A percentile compares a stretch with the other conserved stretches of the same genome.
These are phyloP conservation scores for Scaptomyza flava DNA, from an alignment of 2,888 invertebrate genomes.

Conservation along the genomic window DNA sequence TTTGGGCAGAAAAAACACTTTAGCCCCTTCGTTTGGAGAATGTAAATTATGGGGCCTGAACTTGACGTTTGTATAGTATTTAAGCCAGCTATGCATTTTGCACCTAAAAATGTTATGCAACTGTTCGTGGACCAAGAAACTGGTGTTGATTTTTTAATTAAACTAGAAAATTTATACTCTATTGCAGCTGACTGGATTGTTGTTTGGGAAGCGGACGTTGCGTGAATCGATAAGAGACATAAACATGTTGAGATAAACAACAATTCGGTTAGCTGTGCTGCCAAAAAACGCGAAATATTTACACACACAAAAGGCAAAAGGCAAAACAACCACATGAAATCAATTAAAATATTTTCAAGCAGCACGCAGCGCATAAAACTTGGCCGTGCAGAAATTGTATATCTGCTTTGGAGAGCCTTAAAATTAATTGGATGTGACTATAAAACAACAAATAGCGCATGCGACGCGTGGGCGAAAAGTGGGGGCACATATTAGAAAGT, in stretches of 20 bases:
- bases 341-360: constrained; percentile 71
- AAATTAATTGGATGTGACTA: constrained; percentile 65
- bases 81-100: not conserved
- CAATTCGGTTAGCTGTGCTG: constrained; percentile 27
- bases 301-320: constrained; percentile 14
- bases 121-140: not conserved
- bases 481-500: not conserved
- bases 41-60: constrained; percentile 18
- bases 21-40: constrained; percentile 3
- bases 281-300: constrained; percentile 53
- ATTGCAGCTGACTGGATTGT: constrained; percentile 5
- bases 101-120: not conserved
- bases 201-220: constrained; percentile 2
- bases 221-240: constrained; percentile 18
- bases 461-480: constrained; percentile 38
- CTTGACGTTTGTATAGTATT: constrained; percentile 2
- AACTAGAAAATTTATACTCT: constrained; percentile 10
- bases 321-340: constrained; percentile 59
- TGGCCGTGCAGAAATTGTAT: not conserved
- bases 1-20: not conserved
- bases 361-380: constrained; percentile 46
- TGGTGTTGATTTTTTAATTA: not conserved
- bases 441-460: constrained; percentile 43
- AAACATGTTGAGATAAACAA: constrained; percentile 46
- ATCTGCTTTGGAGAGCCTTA: constrained; percentile 12